Base-by-base conservation (phyloP, 2,797 vertebrate genomes). In the Dermochelys coriacea region DNA sequence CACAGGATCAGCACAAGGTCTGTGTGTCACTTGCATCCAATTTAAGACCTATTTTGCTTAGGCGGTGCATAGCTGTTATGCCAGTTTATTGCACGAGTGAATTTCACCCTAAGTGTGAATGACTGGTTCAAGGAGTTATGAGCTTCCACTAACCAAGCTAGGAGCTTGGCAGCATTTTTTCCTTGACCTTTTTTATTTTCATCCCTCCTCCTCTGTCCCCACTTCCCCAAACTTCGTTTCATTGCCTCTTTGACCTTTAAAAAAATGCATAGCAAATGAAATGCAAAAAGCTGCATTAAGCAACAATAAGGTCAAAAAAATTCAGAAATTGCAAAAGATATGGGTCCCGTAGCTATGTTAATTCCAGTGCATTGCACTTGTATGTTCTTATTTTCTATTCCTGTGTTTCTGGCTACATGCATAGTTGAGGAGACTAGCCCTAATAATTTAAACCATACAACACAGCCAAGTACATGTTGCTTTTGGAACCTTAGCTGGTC, bases 351-450 rank as follows among this genome's bases (percentile, higher is more conserved):
- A 61, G 47, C 78, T 74, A 57, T 80, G 93, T 92, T 95, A 78
- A 93, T 93, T 95, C 86, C 1, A 1, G 85, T 68, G 87, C 45
- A 4, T 51, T 87, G 75, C 59, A 79, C 49, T 21, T 74, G 61
- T 31, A 52, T 80, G 86, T 14, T 12, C 21, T n/a, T 45, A 31
- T 83, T 45, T 93, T 86, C 93, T 19, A 94, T 82, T 93, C 82
- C 25, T 68, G 11, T 88, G 92, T 94, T 95, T 80, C 91, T 85
- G 82, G 68, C 94, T 68, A 82, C 74, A 52, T 93, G 86, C 95
- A 93, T 93, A 90, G 94, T 94, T 95, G 71, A 93, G 83, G 45
- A 82, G 91, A 82, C 92, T 89, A 86, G 90, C 87, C 93, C 91
- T 90, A 93, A 85, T 29, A 80, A 85, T n/a, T 88, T 68, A 61